phyloP scores from a whole-genome alignment of 92 coral and sea anemone genomes.

The Zoanthus gigantus region DNA sequence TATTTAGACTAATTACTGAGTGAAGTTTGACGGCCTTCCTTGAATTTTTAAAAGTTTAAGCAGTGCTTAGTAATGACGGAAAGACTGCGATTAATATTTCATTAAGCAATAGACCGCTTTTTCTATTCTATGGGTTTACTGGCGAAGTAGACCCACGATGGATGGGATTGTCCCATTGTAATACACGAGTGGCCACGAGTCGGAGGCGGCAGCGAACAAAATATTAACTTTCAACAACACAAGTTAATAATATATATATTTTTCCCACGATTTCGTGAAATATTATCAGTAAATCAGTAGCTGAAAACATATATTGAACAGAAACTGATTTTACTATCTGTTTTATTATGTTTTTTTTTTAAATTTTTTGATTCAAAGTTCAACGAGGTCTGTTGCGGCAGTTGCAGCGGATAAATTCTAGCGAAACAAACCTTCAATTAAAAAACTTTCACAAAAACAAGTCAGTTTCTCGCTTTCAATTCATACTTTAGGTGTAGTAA shows the following conservation, averaged over 20 bases:
- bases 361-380: background rate
- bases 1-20: background rate
- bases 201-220: constrained; percentile 14
- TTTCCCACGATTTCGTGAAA: background rate
- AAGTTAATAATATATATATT: background rate
- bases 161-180: background rate
- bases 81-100: constrained; percentile 2
- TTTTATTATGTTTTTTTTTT: background rate
- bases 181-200: constrained; percentile 1
- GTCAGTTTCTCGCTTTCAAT: background rate
- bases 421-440: background rate
- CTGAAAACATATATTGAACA: background rate
- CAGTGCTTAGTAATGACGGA: constrained; percentile 8
- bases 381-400: background rate
- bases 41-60: background rate
- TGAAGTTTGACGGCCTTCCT: constrained; percentile 2
- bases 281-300: background rate
- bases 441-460: background rate
- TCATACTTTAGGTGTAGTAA: constrained; percentile 5
- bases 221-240: background rate
- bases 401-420: background rate
- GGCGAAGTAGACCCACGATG: constrained; percentile 12
- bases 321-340: constrained; percentile 8
- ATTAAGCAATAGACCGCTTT: constrained; percentile 24
- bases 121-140: constrained; percentile 23